Conservation (phyloP, 23 tunicate genomes). For the Styela plicata region DNA sequence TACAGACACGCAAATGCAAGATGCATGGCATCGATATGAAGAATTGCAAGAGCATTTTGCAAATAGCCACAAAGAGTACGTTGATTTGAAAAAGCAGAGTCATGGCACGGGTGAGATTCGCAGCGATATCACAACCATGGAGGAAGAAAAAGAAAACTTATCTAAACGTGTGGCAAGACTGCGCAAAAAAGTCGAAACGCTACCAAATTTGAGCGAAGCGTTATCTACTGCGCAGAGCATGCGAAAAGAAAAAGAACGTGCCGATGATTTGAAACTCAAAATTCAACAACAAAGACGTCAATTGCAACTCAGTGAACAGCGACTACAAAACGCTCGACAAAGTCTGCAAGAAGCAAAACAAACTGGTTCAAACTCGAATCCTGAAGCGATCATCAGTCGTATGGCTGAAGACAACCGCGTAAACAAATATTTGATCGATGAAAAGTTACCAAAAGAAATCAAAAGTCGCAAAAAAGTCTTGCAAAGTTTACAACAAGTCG, state of each 20-base stretch:
- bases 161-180: slow-evolving; percentile 79
- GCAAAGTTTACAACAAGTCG: slow-evolving; percentile 38
- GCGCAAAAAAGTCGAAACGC: slow-evolving; percentile 80
- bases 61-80: slow-evolving; percentile 59
- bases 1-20: slow-evolving; percentile 76
- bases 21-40: slow-evolving; percentile 55
- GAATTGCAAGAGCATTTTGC: slow-evolving; percentile 68
- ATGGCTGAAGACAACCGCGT: slow-evolving; percentile 88
- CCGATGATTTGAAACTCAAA: slow-evolving; percentile 59
- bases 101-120: slow-evolving; percentile 79
- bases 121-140: slow-evolving; percentile 88
- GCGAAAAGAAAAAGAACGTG: slow-evolving; percentile 78
- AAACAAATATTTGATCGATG: slow-evolving; percentile 67
- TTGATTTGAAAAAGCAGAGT: slow-evolving; percentile 72
- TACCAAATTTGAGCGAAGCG: slow-evolving; percentile 63
- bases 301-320: slow-evolving; percentile 76
- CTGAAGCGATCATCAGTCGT: slow-evolving; percentile 52
- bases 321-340: slow-evolving; percentile 52
- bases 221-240: slow-evolving; percentile 78
- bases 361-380: slow-evolving; percentile 58
- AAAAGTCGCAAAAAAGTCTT: slow-evolving; percentile 39
- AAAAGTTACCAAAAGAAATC: slow-evolving; percentile 84
- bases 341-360: slow-evolving; percentile 30
- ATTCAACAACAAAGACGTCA: slow-evolving; percentile 83
- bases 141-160: slow-evolving; percentile 94